A percentile compares a stretch with the other conserved stretches of the same genome.
Conservation (phyloP, 2,113 vertebrate species). For the Jaculus jaculus region DNA sequence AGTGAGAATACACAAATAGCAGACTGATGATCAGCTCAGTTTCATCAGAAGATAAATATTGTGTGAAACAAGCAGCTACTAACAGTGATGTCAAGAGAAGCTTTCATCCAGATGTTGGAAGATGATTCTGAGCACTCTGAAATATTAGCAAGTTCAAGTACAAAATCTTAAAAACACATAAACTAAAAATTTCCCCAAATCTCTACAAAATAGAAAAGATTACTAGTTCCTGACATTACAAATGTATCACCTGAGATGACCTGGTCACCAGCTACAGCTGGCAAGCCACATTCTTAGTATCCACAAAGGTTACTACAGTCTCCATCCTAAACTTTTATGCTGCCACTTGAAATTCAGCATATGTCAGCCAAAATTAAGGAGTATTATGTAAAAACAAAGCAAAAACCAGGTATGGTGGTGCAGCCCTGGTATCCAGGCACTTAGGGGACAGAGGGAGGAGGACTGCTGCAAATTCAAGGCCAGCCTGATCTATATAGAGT, state of each 20-base stretch:
- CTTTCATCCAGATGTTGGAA: neutral
- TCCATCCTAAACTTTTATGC: conserved; percentile 6
- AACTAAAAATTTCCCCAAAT: conserved; percentile 27
- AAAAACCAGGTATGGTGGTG: neutral
- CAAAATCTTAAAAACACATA: conserved; percentile 5
- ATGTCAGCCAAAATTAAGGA: neutral
- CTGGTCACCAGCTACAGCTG: neutral
- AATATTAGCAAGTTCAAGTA: conserved; percentile 18
- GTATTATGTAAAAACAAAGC: conserved; percentile 22
- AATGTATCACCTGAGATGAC: conserved; percentile 39
- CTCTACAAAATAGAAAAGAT: neutral
- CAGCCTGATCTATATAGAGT: too few relatives aligned
- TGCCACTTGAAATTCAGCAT: conserved; percentile 24
- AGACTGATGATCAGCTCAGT: neutral
- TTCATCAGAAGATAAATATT: neutral
- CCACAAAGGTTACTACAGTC: neutral
- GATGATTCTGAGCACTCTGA: neutral
- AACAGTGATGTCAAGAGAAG: conserved; percentile 18
- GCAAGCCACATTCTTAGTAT: neutral
- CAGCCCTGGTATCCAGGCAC: too few relatives aligned
- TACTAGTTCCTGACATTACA: neutral
- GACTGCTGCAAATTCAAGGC: too few relatives aligned
- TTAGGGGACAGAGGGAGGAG: too few relatives aligned
- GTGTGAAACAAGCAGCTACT: neutral
- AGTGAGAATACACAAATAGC: neutral